A percentile compares a stretch with the other conserved stretches of the same genome.
Conservation (phyloP, 2,888 invertebrate species). For the Himalopsyche japonica region DNA sequence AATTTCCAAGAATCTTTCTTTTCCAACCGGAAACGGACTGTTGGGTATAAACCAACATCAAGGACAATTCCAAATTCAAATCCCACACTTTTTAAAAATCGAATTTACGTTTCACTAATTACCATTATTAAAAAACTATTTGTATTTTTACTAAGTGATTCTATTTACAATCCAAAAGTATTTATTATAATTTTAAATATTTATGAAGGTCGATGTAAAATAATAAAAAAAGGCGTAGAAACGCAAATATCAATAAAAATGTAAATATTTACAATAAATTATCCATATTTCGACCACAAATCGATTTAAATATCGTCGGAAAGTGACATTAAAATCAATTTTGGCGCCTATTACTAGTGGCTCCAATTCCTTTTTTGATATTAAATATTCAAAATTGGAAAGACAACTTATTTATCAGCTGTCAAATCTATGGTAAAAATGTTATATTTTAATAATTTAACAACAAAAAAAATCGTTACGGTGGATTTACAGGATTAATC, state of each 20-base stretch:
- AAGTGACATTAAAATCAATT: too few relatives aligned
- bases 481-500: neutral
- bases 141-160: too few relatives aligned
- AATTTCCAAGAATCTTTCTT: neutral
- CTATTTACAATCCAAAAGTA: neutral
- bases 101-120: neutral
- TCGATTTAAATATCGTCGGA: too few relatives aligned
- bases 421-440: neutral
- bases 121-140: neutral
- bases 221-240: too few relatives aligned
- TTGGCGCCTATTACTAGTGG: too few relatives aligned
- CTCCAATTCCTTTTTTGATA: too few relatives aligned
- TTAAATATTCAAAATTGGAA: too few relatives aligned
- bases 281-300: too few relatives aligned
- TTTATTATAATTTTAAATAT: neutral
- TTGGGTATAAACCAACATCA: neutral
- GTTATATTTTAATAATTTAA: neutral
- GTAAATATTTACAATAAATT: too few relatives aligned
- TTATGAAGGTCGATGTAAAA: too few relatives aligned
- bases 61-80: neutral
- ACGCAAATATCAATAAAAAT: too few relatives aligned
- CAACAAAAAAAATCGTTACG: neutral
- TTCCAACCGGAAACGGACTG: neutral
- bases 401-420: too few relatives aligned
- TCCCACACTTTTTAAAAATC: neutral